phyloP scores from a whole-genome alignment of 2,888 invertebrate genomes.

The Arctia plantaginis region DNA sequence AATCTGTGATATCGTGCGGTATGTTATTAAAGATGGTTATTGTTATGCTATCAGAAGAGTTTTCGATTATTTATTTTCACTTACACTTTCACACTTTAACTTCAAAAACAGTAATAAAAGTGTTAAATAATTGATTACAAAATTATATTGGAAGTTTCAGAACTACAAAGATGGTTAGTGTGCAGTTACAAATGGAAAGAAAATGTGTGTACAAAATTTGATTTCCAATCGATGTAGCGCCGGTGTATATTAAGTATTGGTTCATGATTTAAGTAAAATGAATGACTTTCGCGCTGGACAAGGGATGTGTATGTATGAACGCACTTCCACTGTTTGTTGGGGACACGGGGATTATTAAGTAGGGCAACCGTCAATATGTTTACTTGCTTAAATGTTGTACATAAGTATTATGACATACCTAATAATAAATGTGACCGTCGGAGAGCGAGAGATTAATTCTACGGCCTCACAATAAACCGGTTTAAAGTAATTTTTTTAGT shows the following conservation, averaged over 20 bases:
- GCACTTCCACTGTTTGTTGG: neutral
- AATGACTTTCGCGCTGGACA: neutral
- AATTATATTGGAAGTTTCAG: neutral
- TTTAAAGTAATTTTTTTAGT: too few species aligned
- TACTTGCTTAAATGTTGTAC: neutral
- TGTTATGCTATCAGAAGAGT: too few species aligned
- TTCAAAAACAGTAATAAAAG: too few species aligned
- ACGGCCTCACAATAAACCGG: too few species aligned
- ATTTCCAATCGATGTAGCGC: neutral
- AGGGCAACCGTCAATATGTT: neutral
- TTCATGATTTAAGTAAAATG: neutral
- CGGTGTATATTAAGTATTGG: neutral
- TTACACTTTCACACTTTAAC: too few species aligned
- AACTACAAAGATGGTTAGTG: neutral
- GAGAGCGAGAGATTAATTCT: too few species aligned
- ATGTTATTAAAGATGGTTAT: too few species aligned
- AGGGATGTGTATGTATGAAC: neutral
- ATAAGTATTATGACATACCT: neutral
- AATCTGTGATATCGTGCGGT: too few species aligned
- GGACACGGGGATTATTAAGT: neutral
- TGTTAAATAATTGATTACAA: too few species aligned
- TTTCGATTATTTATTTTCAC: too few species aligned
- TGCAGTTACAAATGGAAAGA: neutral
- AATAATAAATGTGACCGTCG: too few species aligned
- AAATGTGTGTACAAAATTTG: neutral